Evolutionary conservation across 1,140 invertebrate genomes (phyloP), one percentile per base, ranked within the genome.

Genomic region (Drosophila azteca): DNA sequence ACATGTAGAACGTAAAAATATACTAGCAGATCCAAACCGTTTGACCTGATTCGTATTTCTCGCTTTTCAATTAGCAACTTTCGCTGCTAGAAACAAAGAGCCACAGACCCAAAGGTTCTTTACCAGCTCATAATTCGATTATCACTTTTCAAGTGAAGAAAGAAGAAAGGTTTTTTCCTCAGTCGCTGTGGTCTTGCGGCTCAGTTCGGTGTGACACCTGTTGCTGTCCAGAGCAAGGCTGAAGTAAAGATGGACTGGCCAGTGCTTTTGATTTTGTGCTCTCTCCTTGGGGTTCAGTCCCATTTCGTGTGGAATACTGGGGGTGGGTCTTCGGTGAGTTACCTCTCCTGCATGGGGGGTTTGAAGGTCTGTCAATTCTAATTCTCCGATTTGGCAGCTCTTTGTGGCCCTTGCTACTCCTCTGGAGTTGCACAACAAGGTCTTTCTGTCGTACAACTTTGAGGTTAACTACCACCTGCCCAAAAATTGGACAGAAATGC

Each of bases 381-480:
- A 35, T 22, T 43, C 9, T 35, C 3, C 31, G 31, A 6, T 2
- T 45, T 57, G 22, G 3, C 7, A 91, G 90, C 58, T 95, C 45
- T 95, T 95, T 89, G 73, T 95, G 24, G 95, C 95, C 0, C 91
- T 96, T 31, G 95, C 95, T 0, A 92, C 96, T 17, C 95, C 95
- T 0, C 84, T 96, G 15, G 95, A 95, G 77, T 92, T 95, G 26
- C 94, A 93, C 44, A 94, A 94, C 62, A 94, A 95, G 68, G 94
- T 95, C 9, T 95, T 95, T 64, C 84, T 96, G 15, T 95, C 95
- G 0, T 95, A 95, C 78, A 95, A 96, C 83, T 95, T 96, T 79
- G 95, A 96, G 83, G 94, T 94, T 0, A 95, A 93, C 83, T 96
- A 96, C 84, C 78, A 73, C 46, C 90, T 95, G 6, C 90, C 88